These are phyloP conservation scores for Palloptera scutellata DNA, from an alignment of 2,888 invertebrate species.

Conservation along the genomic window DNA sequence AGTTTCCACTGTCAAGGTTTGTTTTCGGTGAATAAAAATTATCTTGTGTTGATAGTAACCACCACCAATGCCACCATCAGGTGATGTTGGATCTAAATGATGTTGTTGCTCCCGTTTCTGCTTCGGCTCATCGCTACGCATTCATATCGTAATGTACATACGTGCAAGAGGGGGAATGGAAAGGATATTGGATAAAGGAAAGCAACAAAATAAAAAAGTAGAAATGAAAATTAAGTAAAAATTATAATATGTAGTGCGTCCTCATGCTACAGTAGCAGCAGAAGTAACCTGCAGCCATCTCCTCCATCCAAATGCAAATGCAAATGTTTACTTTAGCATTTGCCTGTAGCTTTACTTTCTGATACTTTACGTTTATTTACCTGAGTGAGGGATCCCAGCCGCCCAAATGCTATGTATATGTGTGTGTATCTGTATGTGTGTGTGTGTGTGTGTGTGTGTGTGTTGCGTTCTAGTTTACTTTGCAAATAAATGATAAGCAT, in stretches of 20 bases:
- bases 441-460: not conserved
- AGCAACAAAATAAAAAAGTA: not conserved
- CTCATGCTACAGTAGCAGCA: not conserved
- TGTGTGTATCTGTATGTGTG: not conserved
- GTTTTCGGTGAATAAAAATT: constrained; percentile 2
- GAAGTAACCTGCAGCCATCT: not conserved
- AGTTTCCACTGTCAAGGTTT: constrained; percentile 23
- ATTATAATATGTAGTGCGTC: constrained; percentile 32
- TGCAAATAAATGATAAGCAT: constrained; percentile 46
- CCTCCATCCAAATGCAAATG: not conserved
- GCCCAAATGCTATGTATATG: not conserved
- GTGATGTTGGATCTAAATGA: too few relatives aligned
- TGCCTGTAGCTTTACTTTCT: not conserved
- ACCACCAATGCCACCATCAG: not conserved
- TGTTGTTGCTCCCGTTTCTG: not conserved
- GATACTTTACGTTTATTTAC: not conserved
- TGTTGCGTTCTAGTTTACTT: constrained; percentile 24
- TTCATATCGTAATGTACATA: too few relatives aligned
- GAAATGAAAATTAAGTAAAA: constrained; percentile 37
- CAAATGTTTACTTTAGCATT: constrained; percentile 11
- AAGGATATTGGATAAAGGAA: not conserved
- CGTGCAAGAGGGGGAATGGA: not conserved
- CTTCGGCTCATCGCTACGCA: not conserved
- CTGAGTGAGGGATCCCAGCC: too few relatives aligned
- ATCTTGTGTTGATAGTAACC: not conserved